Base-by-base conservation (phyloP, 1,140 invertebrate genomes). In the Cryptotermes secundus region DNA sequence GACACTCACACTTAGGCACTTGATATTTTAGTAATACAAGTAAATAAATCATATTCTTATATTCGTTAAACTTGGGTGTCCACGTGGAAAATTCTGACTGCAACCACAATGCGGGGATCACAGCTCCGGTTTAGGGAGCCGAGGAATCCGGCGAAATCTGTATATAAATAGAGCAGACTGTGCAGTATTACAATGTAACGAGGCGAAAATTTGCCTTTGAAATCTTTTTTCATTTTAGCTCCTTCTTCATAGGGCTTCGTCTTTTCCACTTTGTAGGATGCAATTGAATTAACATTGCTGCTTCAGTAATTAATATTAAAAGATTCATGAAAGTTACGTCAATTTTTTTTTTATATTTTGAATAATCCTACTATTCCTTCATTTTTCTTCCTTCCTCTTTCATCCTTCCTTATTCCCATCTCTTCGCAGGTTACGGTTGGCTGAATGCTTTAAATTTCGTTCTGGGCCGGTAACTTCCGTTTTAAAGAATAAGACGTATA, bases 211-310 rank as follows among this genome's bases (percentile, higher is more conserved):
- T 72, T 72, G 59, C 59, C 59, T 72, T 72, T 72, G 59, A 72
- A 72, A 72, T 72, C 26, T 72, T 72, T 72, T n/a, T 72, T n/a
- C 59, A 31, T 72, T 26, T 14, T n/a, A 22, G 38, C 45, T 49
- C 22, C 45, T 72, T 14, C 31, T n/a, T 3, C n/a, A 31, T 26
- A 72, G 59, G 31, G 59, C 59, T 31, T 9, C 59, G 26, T 31
- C n/a, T 6, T 31, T 72, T 72, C 59, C 59, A 31, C 59, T 72
- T 31, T 72, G 59, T n/a, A 72, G 59, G 26, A 72, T 31, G 59
- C 59, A 72, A 72, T 72, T 72, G 59, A 72, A 72, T 72, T 72
- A 72, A 72, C 59, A 72, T 72, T 72, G 59, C 59, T 31, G 59
- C 59, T 31, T 16, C 7, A 72, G 59, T 72, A 72, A 72, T 72